Base-by-base conservation (phyloP, 2,797 vertebrate genomes). In the Carapus acus region DNA sequence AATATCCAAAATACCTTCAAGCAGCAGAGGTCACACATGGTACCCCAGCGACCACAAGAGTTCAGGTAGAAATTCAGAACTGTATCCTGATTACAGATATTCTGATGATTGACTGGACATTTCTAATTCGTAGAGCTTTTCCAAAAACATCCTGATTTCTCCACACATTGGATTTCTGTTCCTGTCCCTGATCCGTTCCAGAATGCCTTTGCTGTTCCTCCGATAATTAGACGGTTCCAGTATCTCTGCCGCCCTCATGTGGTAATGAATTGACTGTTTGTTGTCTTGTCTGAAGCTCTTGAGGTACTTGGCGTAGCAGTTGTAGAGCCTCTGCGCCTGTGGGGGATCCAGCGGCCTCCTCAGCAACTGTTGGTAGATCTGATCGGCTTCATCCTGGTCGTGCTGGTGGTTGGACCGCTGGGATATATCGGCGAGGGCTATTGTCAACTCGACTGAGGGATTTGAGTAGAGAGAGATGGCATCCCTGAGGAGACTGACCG, bases 231-330 rank as follows among this genome's bases (percentile, higher is more conserved):
- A 63, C 0, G 23, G 31, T 0, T 58, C 1, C 0, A 15, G 60
- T 16, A 86, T 77, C 7, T 37, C 65, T 20, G 76, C 78, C 1
- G 73, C 69, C 43, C 9, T 78, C 77, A 74, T 86, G 68, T 81
- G 46, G 23, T 73, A 83, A 3, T 56, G 6, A 1, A 79, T 68
- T 0, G 82, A 57, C 51, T 13, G 29, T 21, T 71, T 13, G 9
- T 1, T 7, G 3, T 78, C 47, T 6, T 49, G 23, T 2, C 16
- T 29, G 0, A 15, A 2, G 1, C 11, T 54, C 5, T 71, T 3
- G 1, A 77, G 11, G 18, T 77, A 34, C 20, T 67, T 72, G 0
- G 77, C 84, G 5, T 83, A 86, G 20, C 1, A 21, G 68, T 57
- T 58, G 59, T 65, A 82, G 17, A 85, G 21, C 51, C 70, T 73